Base-by-base conservation (phyloP, 2,797 vertebrate species). In the Sebastes kiyomatsui region DNA sequence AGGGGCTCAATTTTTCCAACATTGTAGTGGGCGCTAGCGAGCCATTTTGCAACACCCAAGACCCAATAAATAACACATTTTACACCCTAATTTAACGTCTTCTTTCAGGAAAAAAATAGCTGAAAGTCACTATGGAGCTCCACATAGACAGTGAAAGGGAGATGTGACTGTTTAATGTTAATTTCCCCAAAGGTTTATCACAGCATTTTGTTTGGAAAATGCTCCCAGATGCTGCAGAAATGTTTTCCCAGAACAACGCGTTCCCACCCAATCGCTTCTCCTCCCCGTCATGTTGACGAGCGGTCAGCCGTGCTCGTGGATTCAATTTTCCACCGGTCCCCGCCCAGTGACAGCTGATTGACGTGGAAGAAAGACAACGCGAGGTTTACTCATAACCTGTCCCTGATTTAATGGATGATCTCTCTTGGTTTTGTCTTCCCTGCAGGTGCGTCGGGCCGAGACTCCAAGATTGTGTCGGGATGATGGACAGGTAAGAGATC, bases 391-490 rank as follows among this genome's bases (percentile, higher is more conserved):
- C 90, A 93, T 89, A 92, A 88, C 88, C 85, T 88, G 87, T 73
- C 77, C 67, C 67, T 30, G 73, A 38, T 86, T 89, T 94, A 91
- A 93, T 86, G 84, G 81, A 77, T 66, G 86, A 81, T 87, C 74
- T 86, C 67, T 87, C 27, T 30, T 87, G 38, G 85, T 23, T 85
- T 84, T 86, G 62, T 92, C 56, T 86, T 72, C 83, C 84, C 77
- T 60, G 60, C 96, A 99, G 98, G 96, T 99, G 98, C 94, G 86
- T 97, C 88, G 98, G 98, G 91, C 97, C 97, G 1, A 96, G 95
- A 79, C 94, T 99, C 23, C 97, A 98, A 94, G 98, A 99, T 95
- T 99, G 98, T 91, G 95, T 98, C n/a, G 98, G 98, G 91, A 97
- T 99, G 96, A 97, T 98, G 96, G 98, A 99, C 97, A 99, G 98